Evolutionary conservation across 1,140 invertebrate genomes (phyloP), one percentile per base, ranked within the genome.

Genomic region (Limonius californicus): DNA sequence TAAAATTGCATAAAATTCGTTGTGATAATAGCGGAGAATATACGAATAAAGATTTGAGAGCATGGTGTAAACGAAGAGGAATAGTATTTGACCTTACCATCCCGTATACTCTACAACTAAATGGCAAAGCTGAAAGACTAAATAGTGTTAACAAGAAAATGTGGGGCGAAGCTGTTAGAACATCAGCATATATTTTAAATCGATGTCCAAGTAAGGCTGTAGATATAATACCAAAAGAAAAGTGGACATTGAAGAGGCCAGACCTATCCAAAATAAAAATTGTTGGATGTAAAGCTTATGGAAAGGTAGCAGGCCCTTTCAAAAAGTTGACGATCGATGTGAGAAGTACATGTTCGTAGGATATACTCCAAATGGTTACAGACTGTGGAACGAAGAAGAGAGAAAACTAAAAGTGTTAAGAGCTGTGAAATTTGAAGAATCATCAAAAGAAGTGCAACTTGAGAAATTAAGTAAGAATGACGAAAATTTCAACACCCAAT

Each of bases 91-190:
- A 64, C 43, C 55, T 64, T 54, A 72, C 68, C 1, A 39, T 69
- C 2, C 62, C 68, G 14, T 71, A 76, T 71, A 75, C 67, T 15
- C 72, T 77, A 43, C 64, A 76, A 55, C 53, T 64, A 63, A 68
- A 64, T 61, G 60, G 64, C 12, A 57, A 63, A 2, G 23, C 62
- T 12, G 69, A 68, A 55, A 15, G 64, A 50, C 54, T 59, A 64
- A 64, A 63, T 14, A 59, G 69, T 16, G 18, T 73, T 30, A 16
- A 58, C 9, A 68, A 65, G n/a, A n/a, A n/a, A 43, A 55, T 72
- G 19, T 74, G 71, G 72, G 68, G 59, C 30, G 71, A 73, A 66
- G 70, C 73, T 11, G 56, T 75, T 14, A n/a, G 18, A 9, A 54
- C 56, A 39, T 35, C 70, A 20, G 55, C 59, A 0, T 76, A 72